A percentile compares a stretch with the other conserved stretches of the same genome.
These are phyloP conservation scores for Dyspetes luteomarginatus DNA, from an alignment of 2,888 invertebrate genomes.

Conservation along the genomic window DNA sequence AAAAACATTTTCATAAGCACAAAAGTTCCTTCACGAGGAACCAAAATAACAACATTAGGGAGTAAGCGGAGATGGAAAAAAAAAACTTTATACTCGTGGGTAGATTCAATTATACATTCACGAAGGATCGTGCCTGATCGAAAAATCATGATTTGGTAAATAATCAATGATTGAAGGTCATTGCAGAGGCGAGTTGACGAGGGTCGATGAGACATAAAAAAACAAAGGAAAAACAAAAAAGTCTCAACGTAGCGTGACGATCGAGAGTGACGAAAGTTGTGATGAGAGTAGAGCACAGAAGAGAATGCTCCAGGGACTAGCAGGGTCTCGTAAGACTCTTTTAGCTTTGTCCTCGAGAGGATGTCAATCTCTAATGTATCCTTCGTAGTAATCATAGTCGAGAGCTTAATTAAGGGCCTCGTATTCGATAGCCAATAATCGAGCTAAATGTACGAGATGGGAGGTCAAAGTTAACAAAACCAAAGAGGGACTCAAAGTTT, in stretches of 20 bases:
- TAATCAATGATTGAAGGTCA: constrained; percentile 13
- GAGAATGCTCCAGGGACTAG: constrained; percentile 27
- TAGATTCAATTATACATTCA: neutral
- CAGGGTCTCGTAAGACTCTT: constrained; percentile 49
- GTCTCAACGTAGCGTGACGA: constrained; percentile 2
- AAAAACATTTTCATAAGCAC: too few relatives aligned
- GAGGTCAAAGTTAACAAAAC: too few relatives aligned
- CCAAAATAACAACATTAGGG: too few relatives aligned
- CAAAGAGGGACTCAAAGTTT: too few relatives aligned
- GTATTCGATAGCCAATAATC: too few relatives aligned
- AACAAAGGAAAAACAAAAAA: neutral
- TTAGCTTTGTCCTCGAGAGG: constrained; percentile 33
- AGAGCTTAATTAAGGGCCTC: too few relatives aligned
- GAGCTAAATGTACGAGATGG: too few relatives aligned
- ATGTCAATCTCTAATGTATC: constrained; percentile 5
- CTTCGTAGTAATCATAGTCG: too few relatives aligned
- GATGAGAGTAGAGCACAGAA: neutral
- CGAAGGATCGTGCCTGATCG: too few relatives aligned
- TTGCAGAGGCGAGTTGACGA: neutral
- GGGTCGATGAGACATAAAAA: constrained; percentile 6
- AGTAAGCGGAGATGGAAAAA: neutral
- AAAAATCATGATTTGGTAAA: neutral
- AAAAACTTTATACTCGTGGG: neutral
- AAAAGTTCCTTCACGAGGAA: too few relatives aligned
- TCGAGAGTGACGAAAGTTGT: constrained; percentile 29